Base-by-base conservation (phyloP, 2,113 vertebrate genomes). In the Forbesichthys agassizii region DNA sequence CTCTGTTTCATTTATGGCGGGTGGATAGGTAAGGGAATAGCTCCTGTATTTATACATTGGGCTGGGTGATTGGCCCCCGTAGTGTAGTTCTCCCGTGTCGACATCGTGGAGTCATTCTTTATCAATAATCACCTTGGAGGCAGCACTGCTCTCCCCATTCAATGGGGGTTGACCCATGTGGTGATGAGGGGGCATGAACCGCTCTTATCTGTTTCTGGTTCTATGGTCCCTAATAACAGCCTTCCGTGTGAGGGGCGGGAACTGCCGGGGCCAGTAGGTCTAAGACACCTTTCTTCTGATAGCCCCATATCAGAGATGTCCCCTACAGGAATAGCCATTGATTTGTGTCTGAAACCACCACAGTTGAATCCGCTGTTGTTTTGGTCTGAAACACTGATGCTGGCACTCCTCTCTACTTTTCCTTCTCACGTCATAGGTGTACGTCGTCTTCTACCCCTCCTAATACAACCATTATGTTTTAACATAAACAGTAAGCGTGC, bases 121-220 rank as follows among this genome's bases (percentile, higher is more conserved):
- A 88, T 89, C 89, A 83, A 89, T 91, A 92, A 91, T 92, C 89
- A 89, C 88, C 85, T 86, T 70, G 59, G 76, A 75, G 77, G 69
- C 68, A 74, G 74, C 11, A 72, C 63, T n/a, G 79, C 72, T 73
- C 80, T 70, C 27, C 27, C 27, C 64, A 66, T 75, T 86, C 48
- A 60, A 58, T 65, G 74, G 63, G 67, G 61, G 76, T 18, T 88
- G 89, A 89, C 91, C 91, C 88, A 86, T 78, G 84, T 52, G 81
- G 82, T 83, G 85, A 88, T 85, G 76, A 82, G 84, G 75, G 68
- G 54, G 33, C 42, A 13, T 27, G 61, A 68, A 77, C 53, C 71
- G 73, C 56, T 72, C 75, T 83, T 78, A 86, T 90, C 80, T 61
- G 73, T 89, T 84, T 85, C 72, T 62, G 80, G 64, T 69, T 42